Evolutionary conservation across 1,140 invertebrate genomes (phyloP), one percentile per base, ranked within the genome.

Genomic region (Hesperophylax magnus): DNA sequence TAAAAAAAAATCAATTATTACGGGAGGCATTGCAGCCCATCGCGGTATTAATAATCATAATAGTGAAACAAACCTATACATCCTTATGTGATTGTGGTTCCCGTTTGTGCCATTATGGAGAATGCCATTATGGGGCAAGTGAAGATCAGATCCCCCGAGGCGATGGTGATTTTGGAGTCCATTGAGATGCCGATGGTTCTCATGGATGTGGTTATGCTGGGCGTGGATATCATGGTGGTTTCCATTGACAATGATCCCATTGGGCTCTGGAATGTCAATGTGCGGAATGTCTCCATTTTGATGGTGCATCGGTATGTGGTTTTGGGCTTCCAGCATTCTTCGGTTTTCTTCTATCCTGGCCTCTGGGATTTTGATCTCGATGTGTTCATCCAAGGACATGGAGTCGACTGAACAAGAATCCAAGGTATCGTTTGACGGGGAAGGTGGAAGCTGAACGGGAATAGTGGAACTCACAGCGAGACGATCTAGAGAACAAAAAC

Each of bases 371-470:
- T 89, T 90, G 81, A 90, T 90, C 80, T 90, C 89, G 39, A 90
- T 90, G 81, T 90, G 88, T 61, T 90, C 89, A 71, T 90, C 89
- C 47, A 90, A 69, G 0, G 89, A 90, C 85, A 90, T 89, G 72
- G 89, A 90, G 78, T 90, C 89, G 2, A 90, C 88, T n/a, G 89
- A 90, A 74, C 89, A 89, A 60, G 90, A 86, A 81, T 90, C 89
- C 18, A 90, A 65, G 0, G 89, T 90, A 80, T 90, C 89, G 74
- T 90, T 89, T 31, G 89, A 90, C 11, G 83, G 78, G 8, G 83
- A 81, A 24, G 77, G 72, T 11, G 78, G 74, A 84, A 90, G 88
- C n/a, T 87, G 87, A 78, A 89, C 89, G 63, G 89, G 89, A 81
- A 90, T 89, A 63, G 87, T 88, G 75, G 88, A 87, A 52, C 89